A percentile compares a stretch with the other conserved stretches of the same genome.
Evolutionary conservation across 2,888 invertebrate species (phyloP).

Genomic region (Atrina japonica): DNA sequence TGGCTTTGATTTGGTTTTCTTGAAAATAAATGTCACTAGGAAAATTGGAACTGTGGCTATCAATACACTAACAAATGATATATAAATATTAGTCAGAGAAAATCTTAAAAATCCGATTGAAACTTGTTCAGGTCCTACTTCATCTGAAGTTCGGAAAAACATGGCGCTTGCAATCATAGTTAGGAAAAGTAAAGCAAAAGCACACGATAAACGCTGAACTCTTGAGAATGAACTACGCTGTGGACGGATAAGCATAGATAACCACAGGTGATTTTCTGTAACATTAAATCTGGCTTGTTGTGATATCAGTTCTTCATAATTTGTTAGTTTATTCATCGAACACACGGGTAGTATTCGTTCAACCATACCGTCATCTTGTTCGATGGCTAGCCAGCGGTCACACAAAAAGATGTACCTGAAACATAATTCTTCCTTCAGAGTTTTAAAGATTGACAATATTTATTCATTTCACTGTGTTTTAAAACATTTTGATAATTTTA

Average conservation of each 20-base stretch:
- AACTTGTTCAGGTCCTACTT: conserved; percentile 45
- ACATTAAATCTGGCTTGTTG: conserved; percentile 75
- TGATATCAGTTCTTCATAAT: conserved; percentile 79
- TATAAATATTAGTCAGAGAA: conserved; percentile 57
- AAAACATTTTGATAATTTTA: conserved; percentile 1
- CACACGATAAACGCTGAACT: conserved; percentile 68
- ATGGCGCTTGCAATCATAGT: conserved; percentile 69
- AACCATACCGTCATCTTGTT: conserved; percentile 79
- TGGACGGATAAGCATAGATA: conserved; percentile 81
- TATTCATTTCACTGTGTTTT: too few relatives aligned
- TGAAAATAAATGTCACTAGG: conserved; percentile 69
- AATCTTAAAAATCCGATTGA: conserved; percentile 59
- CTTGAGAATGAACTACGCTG: conserved; percentile 80
- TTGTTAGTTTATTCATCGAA: conserved; percentile 75
- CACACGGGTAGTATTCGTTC: conserved; percentile 80
- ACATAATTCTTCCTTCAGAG: conserved; percentile 5
- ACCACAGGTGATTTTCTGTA: conserved; percentile 81
- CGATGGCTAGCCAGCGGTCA: conserved; percentile 80
- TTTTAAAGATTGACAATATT: too few relatives aligned
- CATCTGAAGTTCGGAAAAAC: conserved; percentile 48
- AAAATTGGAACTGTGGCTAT: conserved; percentile 76
- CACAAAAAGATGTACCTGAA: conserved; percentile 71
- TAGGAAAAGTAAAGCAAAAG: conserved; percentile 61
- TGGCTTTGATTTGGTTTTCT: conserved; percentile 49
- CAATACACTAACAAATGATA: conserved; percentile 62